Base-by-base conservation (phyloP, 2,797 vertebrate genomes). In the Pitangus sulphuratus region DNA sequence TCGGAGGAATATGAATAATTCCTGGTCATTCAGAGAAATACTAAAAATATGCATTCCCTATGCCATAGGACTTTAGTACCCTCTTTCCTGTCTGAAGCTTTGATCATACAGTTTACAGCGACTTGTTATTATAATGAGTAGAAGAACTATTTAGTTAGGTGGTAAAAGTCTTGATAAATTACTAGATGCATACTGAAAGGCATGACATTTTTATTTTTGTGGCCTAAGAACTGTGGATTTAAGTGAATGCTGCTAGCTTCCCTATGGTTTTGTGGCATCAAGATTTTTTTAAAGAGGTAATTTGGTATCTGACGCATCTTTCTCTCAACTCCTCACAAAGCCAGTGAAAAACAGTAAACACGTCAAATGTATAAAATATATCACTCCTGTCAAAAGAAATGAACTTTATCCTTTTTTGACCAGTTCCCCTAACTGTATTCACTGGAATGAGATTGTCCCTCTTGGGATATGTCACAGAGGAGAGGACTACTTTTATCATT, bases 391-490 rank as follows among this genome's bases (percentile, higher is more conserved):
- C 75, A 77, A 44, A 75, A 62, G 51, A 86, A 83, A 76, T 20
- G 14, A 89, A 84, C 44, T 93, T 89, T 48, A 65, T 88, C 72
- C 66, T 24, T 62, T 71, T 92, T 44, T 82, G 81, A 66, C 53
- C 18, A n/a, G 22, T 88, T 68, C 21, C 47, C 66, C 89, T 84
- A 33, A 40, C 50, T 62, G 4, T 77, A 77, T 91, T 95, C 70
- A n/a, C 11, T 24, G 58, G 53, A 77, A 56, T 75, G 20, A 30
- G 8, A 30, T 24, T 87, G 24, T 53, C n/a, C 92, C 20, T 93
- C 45, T 76, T 69, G 82, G 58, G 66, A 84, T 45, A 87, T 37
- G 22, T 87, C 80, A 87, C 25, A 76, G 42, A 30, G 37, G 61
- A 79, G 66, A 50, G 17, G 42, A 80, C 7, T 16, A 77, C 56